Percentiles rank a stretch among this genome's conserved stretches.
These are phyloP conservation scores for Drosophila virilis DNA, from an alignment of 1,140 invertebrate species.

Conservation along the genomic window DNA sequence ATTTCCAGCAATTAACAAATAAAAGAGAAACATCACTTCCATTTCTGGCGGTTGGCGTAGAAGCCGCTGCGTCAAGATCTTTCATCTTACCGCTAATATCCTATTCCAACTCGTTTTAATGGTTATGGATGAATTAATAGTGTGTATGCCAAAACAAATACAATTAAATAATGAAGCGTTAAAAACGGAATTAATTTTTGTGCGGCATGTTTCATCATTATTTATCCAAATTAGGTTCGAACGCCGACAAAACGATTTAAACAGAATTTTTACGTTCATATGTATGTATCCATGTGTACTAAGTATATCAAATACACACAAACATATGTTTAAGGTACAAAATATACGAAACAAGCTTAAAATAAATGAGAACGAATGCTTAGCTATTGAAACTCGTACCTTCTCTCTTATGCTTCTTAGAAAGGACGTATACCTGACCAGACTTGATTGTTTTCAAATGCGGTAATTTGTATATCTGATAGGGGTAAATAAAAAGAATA, in stretches of 20 bases:
- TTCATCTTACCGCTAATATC: constrained; percentile 73
- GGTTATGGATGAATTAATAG: constrained; percentile 59
- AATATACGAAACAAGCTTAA: background rate
- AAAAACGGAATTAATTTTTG: constrained; percentile 71
- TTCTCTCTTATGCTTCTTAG: no score
- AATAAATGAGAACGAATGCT: no score
- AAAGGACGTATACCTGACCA: no score
- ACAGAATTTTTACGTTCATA: constrained; percentile 13
- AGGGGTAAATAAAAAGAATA: no score
- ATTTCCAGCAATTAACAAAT: constrained; percentile 70
- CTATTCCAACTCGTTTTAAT: constrained; percentile 70
- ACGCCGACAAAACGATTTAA: constrained; percentile 50
- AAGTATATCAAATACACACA: no score
- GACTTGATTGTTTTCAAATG: no score
- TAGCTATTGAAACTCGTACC: no score
- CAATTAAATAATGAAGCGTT: constrained; percentile 74
- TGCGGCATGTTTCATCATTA: constrained; percentile 57
- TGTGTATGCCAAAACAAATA: constrained; percentile 72
- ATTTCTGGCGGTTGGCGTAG: constrained; percentile 61
- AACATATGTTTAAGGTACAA: background rate
- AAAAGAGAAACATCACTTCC: constrained; percentile 66
- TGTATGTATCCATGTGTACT: background rate
- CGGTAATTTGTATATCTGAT: no score
- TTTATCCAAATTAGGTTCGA: constrained; percentile 49
- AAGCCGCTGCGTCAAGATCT: constrained; percentile 48